Conservation (phyloP, 2,797 vertebrate species). For the Ptychadena robeensis region DNA sequence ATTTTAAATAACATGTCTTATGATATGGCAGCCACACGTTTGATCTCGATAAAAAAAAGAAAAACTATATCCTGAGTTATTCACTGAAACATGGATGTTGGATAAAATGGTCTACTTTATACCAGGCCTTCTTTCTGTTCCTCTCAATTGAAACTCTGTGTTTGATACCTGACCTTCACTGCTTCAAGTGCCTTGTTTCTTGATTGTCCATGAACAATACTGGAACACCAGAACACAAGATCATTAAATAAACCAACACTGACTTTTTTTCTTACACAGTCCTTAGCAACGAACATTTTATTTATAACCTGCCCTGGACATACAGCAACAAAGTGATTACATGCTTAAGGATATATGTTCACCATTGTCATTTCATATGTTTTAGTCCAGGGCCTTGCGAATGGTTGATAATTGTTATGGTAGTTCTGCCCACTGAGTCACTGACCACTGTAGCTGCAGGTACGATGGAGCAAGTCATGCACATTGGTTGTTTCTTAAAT, state of each 20-base stretch:
- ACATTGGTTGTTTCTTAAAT: too few relatives aligned
- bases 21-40: not conserved
- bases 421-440: too few relatives aligned
- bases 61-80: not conserved
- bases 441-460: too few relatives aligned
- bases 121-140: not conserved
- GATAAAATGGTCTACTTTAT: not conserved
- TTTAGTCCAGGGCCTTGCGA: too few relatives aligned
- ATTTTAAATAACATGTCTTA: slow-evolving; percentile 38
- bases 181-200: not conserved
- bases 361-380: not conserved
- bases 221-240: not conserved
- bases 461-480: too few relatives aligned
- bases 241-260: not conserved
- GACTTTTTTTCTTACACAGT: not conserved
- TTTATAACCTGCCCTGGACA: not conserved
- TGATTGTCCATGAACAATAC: not conserved
- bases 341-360: not conserved
- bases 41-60: slow-evolving; percentile 21
- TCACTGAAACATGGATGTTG: not conserved
- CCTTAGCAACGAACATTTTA: not conserved
- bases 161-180: slow-evolving; percentile 13
- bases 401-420: too few relatives aligned
- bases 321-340: not conserved
- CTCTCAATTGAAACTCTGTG: not conserved